Base-by-base conservation (phyloP, 2,797 vertebrate genomes). In the Lophius americanus region DNA sequence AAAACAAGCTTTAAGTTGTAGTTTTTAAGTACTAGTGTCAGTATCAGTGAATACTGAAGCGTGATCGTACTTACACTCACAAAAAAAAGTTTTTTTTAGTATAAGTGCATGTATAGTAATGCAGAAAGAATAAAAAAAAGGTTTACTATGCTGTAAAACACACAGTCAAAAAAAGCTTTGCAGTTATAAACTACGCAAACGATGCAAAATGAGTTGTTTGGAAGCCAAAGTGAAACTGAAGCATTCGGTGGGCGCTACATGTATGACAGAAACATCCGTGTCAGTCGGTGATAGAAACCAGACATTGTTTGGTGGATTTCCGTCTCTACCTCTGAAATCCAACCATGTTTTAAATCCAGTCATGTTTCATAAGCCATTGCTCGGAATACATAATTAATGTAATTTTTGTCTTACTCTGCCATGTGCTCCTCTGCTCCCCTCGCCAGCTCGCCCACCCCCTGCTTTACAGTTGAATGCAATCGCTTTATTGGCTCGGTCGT, bases 391-490 rank as follows among this genome's bases (percentile, higher is more conserved):
- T 79, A 88, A 87, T 88, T 86, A 89, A 82, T 91, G 79, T 76
- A 71, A 88, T 87, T 85, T 88, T 79, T 75, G 81, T 86, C 84
- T 88, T 81, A 84, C 79, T 70, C 77, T 65, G 77, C 71, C 62
- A 61, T 78, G 66, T 72, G 53, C 61, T 82, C 53, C 35, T 62
- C 42, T 65, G 53, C 76, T 78, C 69, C 69, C 73, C 61, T 11
- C 33, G 47, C 64, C 66, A 64, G 66, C 82, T 64, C 11, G 54
- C 78, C 74, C 68, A 39, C 66, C 54, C 68, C 76, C 63, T 73
- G 59, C 38, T 83, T 91, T 88, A 88, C 84, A 89, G 85, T 88
- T 75, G 79, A 91, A 81, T 73, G 79, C 75, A 78, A 68, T 75
- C 54, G 64, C 77, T 85, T 89, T 82, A 78, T 84, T 90, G 87